Evolutionary conservation across 2,113 vertebrate species (phyloP).

Genomic region (Cyrtonyx montezumae): DNA sequence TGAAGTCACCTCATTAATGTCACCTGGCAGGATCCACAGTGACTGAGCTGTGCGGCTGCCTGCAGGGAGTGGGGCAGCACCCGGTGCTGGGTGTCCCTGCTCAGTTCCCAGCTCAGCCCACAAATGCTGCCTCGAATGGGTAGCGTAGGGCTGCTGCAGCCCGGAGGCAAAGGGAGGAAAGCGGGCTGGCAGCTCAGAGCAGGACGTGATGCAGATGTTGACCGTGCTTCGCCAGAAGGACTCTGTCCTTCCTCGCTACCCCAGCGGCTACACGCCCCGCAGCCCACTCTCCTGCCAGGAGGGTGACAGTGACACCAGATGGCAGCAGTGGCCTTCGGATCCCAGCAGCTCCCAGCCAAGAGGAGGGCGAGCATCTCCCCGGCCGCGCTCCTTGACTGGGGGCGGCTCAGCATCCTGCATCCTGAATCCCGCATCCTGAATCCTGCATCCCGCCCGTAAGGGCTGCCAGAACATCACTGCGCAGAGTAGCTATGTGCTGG

Average conservation of each 20-base stretch:
- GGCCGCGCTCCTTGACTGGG: not conserved
- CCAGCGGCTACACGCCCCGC: not conserved
- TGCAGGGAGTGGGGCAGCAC: not conserved
- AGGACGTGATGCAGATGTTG: accelerated
- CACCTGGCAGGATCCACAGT: not conserved
- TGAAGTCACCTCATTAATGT: not conserved
- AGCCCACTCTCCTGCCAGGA: not conserved
- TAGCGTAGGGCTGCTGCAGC: not conserved
- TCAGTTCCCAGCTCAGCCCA: not conserved
- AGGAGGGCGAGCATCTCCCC: not conserved
- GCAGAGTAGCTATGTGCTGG: accelerated
- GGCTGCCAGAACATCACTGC: not conserved
- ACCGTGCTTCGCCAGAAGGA: not conserved
- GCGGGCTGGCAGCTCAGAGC: not conserved
- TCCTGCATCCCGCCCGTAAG: not conserved
- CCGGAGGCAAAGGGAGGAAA: not conserved
- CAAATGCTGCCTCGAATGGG: not conserved
- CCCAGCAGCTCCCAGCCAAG: not conserved
- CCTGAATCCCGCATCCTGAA: not conserved
- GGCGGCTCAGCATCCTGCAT: not conserved
- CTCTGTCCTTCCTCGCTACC: not conserved
- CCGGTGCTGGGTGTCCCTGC: not conserved
- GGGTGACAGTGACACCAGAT: constrained; percentile 79
- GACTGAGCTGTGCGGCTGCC: not conserved
- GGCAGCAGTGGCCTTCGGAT: constrained; percentile 90